Percentiles rank a stretch among this genome's conserved stretches.
phyloP scores from a whole-genome alignment of 2,888 invertebrate genomes.

The Orthonychiurus folsomi region DNA sequence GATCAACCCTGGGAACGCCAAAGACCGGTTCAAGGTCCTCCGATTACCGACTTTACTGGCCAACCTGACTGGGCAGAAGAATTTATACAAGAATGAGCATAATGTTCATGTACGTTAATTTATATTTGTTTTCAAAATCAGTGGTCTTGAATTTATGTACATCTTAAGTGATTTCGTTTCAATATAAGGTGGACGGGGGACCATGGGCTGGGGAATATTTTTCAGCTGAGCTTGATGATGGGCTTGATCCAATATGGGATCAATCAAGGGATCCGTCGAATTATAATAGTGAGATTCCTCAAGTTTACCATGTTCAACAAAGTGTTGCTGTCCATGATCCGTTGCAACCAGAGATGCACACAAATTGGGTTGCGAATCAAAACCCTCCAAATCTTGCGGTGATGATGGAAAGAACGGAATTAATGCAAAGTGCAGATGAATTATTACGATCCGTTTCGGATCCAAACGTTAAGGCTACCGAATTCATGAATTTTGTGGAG shows the following conservation, averaged over 20 bases:
- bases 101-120: constrained; percentile 18
- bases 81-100: constrained; percentile 44
- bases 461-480: constrained; percentile 33
- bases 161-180: background rate
- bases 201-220: constrained; percentile 26
- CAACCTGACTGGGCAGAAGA: constrained; percentile 48
- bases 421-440: constrained; percentile 31
- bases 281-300: constrained; percentile 7
- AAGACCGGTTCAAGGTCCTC: constrained; percentile 34
- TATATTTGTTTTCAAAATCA: background rate
- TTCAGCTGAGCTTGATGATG: constrained; percentile 21
- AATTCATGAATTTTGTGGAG: constrained; percentile 26
- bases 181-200: constrained; percentile 15
- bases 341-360: constrained; percentile 8
- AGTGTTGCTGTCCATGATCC: background rate
- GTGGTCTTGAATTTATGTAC: background rate
- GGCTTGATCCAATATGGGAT: constrained; percentile 24
- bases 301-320: background rate
- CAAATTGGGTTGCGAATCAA: constrained; percentile 28
- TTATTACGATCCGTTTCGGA: constrained; percentile 26
- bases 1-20: constrained; percentile 43
- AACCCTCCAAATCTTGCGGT: background rate
- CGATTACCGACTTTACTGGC: constrained; percentile 20
- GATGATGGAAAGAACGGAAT: constrained; percentile 23
- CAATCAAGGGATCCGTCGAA: too few species aligned